Evolutionary conservation across 2,888 invertebrate genomes (phyloP).

Genomic region (Drosophila atripex): DNA sequence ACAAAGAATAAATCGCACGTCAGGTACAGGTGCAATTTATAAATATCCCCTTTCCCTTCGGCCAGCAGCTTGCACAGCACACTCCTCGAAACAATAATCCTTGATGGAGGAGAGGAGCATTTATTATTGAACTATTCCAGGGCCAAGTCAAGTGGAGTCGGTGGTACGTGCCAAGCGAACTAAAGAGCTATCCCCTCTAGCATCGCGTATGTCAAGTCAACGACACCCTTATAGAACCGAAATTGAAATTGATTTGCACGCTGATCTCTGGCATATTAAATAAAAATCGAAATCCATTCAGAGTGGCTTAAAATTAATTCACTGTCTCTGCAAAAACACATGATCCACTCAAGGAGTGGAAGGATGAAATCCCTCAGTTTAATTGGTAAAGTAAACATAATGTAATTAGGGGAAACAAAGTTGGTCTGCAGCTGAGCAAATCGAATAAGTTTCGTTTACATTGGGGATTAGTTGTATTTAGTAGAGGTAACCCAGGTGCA

Average conservation of each 20-base stretch:
- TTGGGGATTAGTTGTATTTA: slow-evolving; percentile 64
- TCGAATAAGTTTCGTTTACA: slow-evolving; percentile 80
- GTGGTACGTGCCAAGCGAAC: slow-evolving; percentile 59
- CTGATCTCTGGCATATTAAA: slow-evolving; percentile 70
- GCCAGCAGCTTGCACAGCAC: slow-evolving; percentile 11
- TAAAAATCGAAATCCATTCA: slow-evolving; percentile 29
- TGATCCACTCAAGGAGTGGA: neutral
- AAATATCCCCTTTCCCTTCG: slow-evolving; percentile 38
- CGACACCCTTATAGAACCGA: slow-evolving; percentile 37
- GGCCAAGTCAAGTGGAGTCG: slow-evolving; percentile 33
- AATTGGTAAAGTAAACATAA: slow-evolving; percentile 67
- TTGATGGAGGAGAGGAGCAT: slow-evolving; percentile 80
- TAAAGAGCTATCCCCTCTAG: slow-evolving; percentile 14
- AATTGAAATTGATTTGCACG: slow-evolving; percentile 74
- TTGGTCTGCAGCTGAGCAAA: slow-evolving; percentile 57
- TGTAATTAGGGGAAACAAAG: slow-evolving; percentile 46
- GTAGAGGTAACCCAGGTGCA: slow-evolving; percentile 17
- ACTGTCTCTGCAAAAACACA: slow-evolving; percentile 15
- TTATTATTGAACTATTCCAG: slow-evolving; percentile 79
- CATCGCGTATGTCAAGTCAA: slow-evolving; percentile 43
- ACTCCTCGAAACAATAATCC: slow-evolving; percentile 79
- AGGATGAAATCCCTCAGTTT: slow-evolving; percentile 24
- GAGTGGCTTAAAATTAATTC: slow-evolving; percentile 35
- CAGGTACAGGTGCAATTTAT: slow-evolving; percentile 81
- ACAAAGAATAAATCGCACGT: slow-evolving; percentile 34